Percentiles rank a stretch among this genome's conserved stretches.
Conservation (phyloP, 2,797 vertebrate genomes). For the Cephalopachus bancanus region DNA sequence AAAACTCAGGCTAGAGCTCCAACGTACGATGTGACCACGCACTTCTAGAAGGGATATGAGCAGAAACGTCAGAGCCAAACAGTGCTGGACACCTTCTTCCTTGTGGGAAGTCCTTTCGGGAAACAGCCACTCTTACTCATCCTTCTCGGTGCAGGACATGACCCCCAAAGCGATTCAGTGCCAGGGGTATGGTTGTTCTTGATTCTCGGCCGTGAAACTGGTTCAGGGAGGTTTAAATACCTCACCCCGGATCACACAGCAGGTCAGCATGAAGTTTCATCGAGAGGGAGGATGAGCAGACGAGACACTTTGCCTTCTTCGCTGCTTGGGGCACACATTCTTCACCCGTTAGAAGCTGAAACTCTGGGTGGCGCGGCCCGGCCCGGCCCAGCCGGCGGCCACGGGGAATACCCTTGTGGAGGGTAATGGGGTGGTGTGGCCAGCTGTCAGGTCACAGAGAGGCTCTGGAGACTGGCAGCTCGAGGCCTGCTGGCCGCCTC, state of each 20-base stretch:
- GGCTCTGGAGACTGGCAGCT: background rate
- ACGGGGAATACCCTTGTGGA: background rate
- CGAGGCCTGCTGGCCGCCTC: rapidly evolving
- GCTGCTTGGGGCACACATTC: background rate
- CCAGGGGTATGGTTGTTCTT: background rate
- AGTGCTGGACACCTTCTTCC: background rate
- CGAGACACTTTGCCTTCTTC: too few relatives aligned
- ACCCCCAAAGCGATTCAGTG: background rate
- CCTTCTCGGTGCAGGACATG: background rate
- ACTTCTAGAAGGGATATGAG: background rate
- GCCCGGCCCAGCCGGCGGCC: background rate
- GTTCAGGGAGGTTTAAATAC: background rate
- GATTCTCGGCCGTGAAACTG: background rate
- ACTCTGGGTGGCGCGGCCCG: background rate
- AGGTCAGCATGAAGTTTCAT: background rate
- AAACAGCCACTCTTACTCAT: background rate
- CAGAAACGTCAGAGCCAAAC: background rate
- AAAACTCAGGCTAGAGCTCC: background rate
- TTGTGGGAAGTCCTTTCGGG: background rate
- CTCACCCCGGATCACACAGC: background rate
- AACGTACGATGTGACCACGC: rapidly evolving
- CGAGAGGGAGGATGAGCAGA: rapidly evolving
- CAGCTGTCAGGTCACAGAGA: background rate
- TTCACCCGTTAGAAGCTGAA: background rate
- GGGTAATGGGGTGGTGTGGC: background rate